Percentiles rank a stretch among this genome's conserved stretches.
These are phyloP conservation scores for Myotis myotis DNA, from an alignment of 2,797 vertebrate species.

Conservation along the genomic window DNA sequence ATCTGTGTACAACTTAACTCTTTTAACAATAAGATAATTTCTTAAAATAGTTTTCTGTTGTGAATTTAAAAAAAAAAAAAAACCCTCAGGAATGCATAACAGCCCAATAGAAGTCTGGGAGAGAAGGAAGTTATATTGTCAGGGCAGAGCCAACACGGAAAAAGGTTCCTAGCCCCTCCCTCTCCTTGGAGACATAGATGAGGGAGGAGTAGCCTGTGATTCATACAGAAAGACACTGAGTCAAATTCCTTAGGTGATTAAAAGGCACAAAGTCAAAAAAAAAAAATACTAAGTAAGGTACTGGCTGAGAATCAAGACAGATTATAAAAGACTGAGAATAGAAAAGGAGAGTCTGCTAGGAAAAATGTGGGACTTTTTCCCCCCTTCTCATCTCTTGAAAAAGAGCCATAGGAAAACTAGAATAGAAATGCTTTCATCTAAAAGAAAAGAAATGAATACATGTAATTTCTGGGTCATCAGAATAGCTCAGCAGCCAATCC, in stretches of 20 bases:
- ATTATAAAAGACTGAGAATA: conserved; percentile 80
- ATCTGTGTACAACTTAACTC: not conserved
- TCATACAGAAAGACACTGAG: conserved; percentile 67
- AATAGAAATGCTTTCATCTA: conserved; percentile 77
- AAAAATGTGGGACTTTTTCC: conserved; percentile 53
- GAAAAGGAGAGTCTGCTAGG: conserved; percentile 71
- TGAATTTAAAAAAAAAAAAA: not conserved
- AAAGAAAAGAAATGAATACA: conserved; percentile 79
- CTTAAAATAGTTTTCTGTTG: conserved; percentile 20
- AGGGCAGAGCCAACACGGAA: conserved; percentile 50
- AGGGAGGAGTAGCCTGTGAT: conserved; percentile 76
- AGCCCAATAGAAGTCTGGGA: conserved; percentile 52
- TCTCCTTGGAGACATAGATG: conserved; percentile 65
- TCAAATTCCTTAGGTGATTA: conserved; percentile 74
- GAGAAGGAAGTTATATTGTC: conserved; percentile 63
- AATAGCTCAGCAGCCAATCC: conserved; percentile 68
- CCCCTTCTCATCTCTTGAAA: not conserved
- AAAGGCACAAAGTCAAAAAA: conserved; percentile 70
- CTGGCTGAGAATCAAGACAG: conserved; percentile 78
- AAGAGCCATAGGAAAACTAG: conserved; percentile 71
- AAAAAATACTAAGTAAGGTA: conserved; percentile 63
- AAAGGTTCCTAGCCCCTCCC: conserved; percentile 64
- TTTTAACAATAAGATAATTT: conserved; percentile 37
- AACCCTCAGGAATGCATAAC: conserved; percentile 7
- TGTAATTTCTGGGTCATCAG: conserved; percentile 80